Percentiles rank a stretch among this genome's conserved stretches.
Conservation (phyloP, 1,140 invertebrate genomes). For the Ericerus pela region DNA sequence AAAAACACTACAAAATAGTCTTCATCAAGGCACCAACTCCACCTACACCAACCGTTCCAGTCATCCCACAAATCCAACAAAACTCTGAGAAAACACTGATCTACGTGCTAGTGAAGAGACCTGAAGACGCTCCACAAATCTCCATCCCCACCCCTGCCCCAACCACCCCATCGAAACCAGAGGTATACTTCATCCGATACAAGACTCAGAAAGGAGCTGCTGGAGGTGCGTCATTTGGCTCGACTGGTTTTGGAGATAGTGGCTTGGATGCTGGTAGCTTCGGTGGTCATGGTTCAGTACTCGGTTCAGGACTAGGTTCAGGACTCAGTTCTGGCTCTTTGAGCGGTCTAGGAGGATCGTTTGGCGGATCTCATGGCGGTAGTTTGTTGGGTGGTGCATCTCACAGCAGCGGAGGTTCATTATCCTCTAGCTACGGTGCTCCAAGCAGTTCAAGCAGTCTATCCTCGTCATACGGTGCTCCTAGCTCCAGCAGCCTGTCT, state of each 20-base stretch:
- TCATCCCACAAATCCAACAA: slow-evolving; percentile 53
- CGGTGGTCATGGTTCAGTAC: slow-evolving; percentile 28
- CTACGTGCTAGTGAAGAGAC: slow-evolving; percentile 73
- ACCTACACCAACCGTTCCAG: slow-evolving; percentile 51
- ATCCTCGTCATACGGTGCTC: not conserved
- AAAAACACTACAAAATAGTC: slow-evolving; percentile 77
- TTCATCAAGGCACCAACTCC: slow-evolving; percentile 76
- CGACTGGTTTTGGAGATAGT: slow-evolving; percentile 29
- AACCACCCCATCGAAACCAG: slow-evolving; percentile 65
- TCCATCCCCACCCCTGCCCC: slow-evolving; percentile 54
- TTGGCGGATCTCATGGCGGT: slow-evolving; percentile 6
- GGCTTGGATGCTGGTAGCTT: slow-evolving; percentile 24
- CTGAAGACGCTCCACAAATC: slow-evolving; percentile 61
- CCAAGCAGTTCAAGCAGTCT: not conserved
- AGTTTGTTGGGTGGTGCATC: slow-evolving; percentile 5
- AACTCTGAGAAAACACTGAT: slow-evolving; percentile 79
- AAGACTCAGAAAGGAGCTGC: slow-evolving; percentile 51
- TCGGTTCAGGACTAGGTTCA: slow-evolving; percentile 23
- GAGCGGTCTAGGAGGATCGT: slow-evolving; percentile 1
- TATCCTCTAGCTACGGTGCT: slow-evolving; percentile 30
- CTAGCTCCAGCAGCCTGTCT: not conserved
- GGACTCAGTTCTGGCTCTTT: not conserved
- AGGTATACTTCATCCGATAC: slow-evolving; percentile 78
- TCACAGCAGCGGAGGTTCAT: slow-evolving; percentile 36
- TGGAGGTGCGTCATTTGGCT: slow-evolving; percentile 30